These are phyloP conservation scores for Anthonomus grandis DNA, from an alignment of 1,140 invertebrate genomes.

Conservation along the genomic window DNA sequence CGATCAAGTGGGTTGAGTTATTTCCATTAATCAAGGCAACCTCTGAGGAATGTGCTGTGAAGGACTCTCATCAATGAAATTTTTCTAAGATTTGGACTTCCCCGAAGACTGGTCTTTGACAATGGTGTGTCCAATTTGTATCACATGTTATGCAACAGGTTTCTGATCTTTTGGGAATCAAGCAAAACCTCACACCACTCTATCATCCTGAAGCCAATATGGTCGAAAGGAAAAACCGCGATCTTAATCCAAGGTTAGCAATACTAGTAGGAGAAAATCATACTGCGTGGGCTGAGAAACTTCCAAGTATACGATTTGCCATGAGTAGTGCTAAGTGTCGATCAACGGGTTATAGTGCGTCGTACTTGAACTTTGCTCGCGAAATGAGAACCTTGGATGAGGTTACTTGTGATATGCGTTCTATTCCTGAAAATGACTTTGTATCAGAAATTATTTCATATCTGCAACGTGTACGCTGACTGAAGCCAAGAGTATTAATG, in stretches of 20 bases:
- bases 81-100: conserved; percentile 35
- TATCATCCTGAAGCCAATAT: conserved; percentile 50
- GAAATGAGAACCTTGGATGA: conserved; percentile 37
- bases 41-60: conserved; percentile 26
- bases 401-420: conserved; percentile 28
- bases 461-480: conserved; percentile 14
- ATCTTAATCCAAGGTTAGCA: conserved; percentile 46
- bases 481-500: conserved; percentile 2
- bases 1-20: conserved; percentile 29
- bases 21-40: conserved; percentile 27
- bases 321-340: conserved; percentile 36
- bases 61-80: too few species aligned
- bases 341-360: conserved; percentile 42
- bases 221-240: conserved; percentile 48
- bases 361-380: conserved; percentile 45
- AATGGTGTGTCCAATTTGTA: conserved; percentile 45
- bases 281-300: neutral
- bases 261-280: conserved; percentile 41
- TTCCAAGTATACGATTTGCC: neutral
- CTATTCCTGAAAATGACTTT: conserved; percentile 38
- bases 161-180: conserved; percentile 8
- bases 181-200: conserved; percentile 34
- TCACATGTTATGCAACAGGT: conserved; percentile 38
- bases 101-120: conserved; percentile 41
- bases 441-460: conserved; percentile 42